Conservation (phyloP, 2,797 vertebrate genomes). For the Chelon labrosus region DNA sequence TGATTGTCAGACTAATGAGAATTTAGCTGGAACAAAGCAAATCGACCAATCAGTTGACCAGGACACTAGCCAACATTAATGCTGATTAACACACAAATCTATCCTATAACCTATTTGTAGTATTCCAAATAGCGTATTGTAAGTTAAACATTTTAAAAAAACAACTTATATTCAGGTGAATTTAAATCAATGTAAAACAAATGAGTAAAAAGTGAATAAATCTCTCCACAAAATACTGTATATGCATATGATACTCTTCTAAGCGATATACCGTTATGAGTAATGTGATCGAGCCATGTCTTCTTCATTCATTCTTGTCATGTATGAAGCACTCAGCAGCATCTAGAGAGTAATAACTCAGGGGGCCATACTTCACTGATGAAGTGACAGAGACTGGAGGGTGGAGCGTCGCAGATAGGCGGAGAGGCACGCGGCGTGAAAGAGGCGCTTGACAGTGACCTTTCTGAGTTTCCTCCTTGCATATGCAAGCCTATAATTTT, state of each 20-base stretch:
- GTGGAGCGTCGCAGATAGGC: background rate
- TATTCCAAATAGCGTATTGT: background rate
- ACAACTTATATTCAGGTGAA: too few relatives aligned
- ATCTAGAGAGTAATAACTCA: background rate
- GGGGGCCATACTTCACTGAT: conserved; percentile 3
- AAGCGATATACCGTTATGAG: background rate
- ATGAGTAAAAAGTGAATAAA: background rate
- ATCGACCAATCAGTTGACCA: too few relatives aligned
- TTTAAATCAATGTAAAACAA: background rate
- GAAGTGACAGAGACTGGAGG: background rate
- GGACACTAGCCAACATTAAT: too few relatives aligned
- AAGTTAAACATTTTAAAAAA: background rate
- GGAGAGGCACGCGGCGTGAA: conserved; percentile 11
- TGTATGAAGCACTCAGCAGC: background rate
- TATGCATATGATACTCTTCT: background rate
- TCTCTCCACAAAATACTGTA: background rate
- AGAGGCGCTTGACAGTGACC: conserved; percentile 39
- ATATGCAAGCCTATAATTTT: conserved; percentile 47
- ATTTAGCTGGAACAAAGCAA: too few relatives aligned
- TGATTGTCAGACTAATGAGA: too few relatives aligned
- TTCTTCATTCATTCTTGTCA: background rate
- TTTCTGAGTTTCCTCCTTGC: conserved; percentile 38
- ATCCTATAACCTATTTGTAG: too few relatives aligned
- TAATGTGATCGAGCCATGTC: background rate
- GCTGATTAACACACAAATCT: too few relatives aligned